Conservation (phyloP, 2,113 vertebrate genomes). For the Odontophorus gujanensis region DNA sequence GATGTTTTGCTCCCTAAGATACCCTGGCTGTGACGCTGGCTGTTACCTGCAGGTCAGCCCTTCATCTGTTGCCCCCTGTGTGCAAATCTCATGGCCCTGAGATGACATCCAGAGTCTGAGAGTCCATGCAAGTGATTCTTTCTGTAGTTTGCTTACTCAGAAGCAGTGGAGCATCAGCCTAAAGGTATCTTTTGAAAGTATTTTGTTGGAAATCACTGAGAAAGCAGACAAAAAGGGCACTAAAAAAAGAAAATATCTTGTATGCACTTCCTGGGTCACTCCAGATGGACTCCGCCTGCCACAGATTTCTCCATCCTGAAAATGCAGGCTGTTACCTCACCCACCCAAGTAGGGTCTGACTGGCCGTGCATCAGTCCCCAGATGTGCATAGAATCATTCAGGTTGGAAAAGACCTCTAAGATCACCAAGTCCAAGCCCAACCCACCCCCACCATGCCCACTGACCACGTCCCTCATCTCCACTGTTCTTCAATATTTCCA, state of each 20-base stretch:
- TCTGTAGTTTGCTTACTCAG: background rate
- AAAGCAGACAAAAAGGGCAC: background rate
- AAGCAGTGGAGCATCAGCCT: background rate
- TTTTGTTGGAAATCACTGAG: background rate
- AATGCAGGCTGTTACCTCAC: background rate
- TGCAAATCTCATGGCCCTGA: fast-evolving
- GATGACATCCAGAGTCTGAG: background rate
- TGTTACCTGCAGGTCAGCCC: background rate
- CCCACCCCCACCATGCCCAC: too few species aligned
- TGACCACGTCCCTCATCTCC: too few species aligned
- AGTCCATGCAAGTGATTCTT: background rate
- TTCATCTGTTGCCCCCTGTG: background rate
- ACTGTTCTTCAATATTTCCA: too few species aligned
- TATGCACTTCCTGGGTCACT: background rate
- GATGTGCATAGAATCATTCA: background rate
- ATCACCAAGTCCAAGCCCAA: too few species aligned
- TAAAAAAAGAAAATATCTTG: background rate
- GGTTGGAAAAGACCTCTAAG: too few species aligned
- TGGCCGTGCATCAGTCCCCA: background rate
- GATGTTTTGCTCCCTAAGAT: background rate
- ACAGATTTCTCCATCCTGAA: fast-evolving
- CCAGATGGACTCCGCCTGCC: background rate
- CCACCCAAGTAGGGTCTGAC: background rate
- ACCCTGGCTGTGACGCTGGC: fast-evolving
- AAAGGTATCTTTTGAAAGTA: background rate